Evolutionary conservation across 2,888 invertebrate species (phyloP), one percentile per base, ranked within the genome.

Genomic region (Mesorhabditis sp.): DNA sequence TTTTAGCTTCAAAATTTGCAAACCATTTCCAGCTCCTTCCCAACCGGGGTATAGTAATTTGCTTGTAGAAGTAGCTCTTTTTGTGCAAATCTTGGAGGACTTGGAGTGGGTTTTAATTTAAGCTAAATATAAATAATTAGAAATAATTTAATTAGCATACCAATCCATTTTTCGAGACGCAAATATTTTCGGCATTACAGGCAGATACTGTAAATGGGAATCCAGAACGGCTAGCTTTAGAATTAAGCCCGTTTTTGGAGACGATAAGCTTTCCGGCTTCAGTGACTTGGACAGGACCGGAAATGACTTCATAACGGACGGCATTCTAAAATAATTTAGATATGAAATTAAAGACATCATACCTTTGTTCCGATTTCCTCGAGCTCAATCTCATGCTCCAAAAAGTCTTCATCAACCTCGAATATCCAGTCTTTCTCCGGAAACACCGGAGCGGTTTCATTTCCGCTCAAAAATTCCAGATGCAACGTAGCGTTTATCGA

Each of bases 261-360:
- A 50, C 10, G n/a, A n/a, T 50, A 10, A 50, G n/a, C n/a, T 13
- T n/a, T 50, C 58, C 58, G 58, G 58, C n/a, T 50, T 50, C 58
- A 50, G 7, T n/a, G 58, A 50, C n/a, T 50, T 50, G 10, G n/a
- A 50, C n/a, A 50, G 58, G 58, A 13, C 58, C 58, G 58, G 10
- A 13, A n/a, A 50, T 10, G 7, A 13, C n/a, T n/a, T 50, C 58
- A 50, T 50, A 50, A n/a, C 58, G 58, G n/a, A n/a, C 58, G 7
- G 58, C 58, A n/a, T 50, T 50, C 58, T 50, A 50, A 50, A n/a
- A 50, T 13, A n/a, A 50, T 50, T 50, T 50, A 13, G n/a, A 50
- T 13, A n/a, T 50, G 7, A 13, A 50, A 50, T 13, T 50, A 50
- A 50, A 50, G 2, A 10, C 7, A 50, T 50, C n/a, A 50, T 13